Evolutionary conservation across 37 sponge, comb jelly and placozoan species (phyloP).

Genomic region (Halisarca cf. caerulea): DNA sequence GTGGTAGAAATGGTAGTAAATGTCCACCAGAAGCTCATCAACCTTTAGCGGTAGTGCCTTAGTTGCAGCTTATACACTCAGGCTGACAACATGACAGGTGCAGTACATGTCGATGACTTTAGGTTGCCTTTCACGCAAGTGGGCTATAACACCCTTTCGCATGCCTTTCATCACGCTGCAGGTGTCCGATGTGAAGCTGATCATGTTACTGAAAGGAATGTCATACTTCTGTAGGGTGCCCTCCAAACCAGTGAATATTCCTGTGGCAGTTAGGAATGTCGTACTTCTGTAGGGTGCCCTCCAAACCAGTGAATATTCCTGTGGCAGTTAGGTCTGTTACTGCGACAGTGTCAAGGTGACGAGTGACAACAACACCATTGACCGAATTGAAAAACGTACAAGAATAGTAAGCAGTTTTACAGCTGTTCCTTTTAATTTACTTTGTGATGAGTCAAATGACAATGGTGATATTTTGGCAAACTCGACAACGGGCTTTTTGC

Average conservation of each 20-base stretch:
- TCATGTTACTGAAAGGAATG: not conserved
- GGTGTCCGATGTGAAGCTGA: not conserved
- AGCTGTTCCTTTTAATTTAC: no score
- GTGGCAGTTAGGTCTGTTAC: conserved; percentile 22
- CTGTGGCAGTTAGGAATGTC: no score
- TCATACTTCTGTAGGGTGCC: no score
- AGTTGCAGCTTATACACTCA: conserved; percentile 35
- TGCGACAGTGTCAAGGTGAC: conserved; percentile 26
- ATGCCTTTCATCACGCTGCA: not conserved
- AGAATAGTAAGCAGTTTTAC: no score
- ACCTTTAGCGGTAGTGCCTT: conserved; percentile 36
- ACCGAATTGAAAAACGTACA: no score
- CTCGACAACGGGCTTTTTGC: no score
- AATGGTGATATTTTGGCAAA: no score
- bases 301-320: conserved; percentile 17
- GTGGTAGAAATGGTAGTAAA: conserved; percentile 34
- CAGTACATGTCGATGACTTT: conserved; percentile 27
- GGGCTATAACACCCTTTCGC: not conserved
- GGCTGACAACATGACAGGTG: conserved; percentile 29
- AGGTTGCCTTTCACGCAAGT: not conserved
- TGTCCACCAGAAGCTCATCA: conserved; percentile 40
- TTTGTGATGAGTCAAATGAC: no score
- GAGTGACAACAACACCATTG: not conserved
- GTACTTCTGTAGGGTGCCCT: not conserved
- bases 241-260: no score